Conservation (phyloP, 30 jellyfish, hydroid and myxozoan genomes). For the Phacellophora camtschatica region DNA sequence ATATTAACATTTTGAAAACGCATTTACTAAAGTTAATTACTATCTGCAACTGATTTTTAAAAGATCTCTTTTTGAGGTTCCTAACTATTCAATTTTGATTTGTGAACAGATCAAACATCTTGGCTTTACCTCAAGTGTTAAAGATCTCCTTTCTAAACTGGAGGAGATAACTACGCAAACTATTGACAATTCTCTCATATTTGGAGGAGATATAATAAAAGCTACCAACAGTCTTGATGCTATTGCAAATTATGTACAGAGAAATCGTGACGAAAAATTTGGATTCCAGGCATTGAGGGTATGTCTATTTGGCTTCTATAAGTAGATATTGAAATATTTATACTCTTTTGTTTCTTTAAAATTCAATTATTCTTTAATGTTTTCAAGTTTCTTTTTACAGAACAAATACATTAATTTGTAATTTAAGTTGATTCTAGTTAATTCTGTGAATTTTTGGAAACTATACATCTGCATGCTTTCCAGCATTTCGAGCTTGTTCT, state of each 20-base stretch:
- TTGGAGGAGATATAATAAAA: constrained; percentile 90
- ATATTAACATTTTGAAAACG: no score
- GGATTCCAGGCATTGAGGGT: constrained; percentile 80
- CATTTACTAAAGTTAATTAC: no score
- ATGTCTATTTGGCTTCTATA: background rate
- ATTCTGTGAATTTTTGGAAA: no score
- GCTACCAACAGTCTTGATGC: constrained; percentile 62
- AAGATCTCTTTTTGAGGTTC: no score
- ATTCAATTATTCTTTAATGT: no score
- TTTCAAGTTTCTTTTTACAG: no score
- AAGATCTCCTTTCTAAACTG: constrained; percentile 55
- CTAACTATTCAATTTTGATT: background rate
- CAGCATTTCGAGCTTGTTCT: no score
- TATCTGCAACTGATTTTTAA: no score
- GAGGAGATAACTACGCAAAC: constrained; percentile 92
- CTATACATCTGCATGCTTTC: no score
- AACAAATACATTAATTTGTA: no score
- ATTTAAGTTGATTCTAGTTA: no score
- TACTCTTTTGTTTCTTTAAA: background rate
- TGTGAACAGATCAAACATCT: constrained; percentile 63
- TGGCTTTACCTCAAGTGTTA: constrained; percentile 74
- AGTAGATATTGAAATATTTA: background rate
- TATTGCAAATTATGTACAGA: constrained; percentile 39
- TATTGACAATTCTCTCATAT: constrained; percentile 85
- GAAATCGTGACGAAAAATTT: constrained; percentile 57